Evolutionary conservation across 2,888 invertebrate genomes (phyloP).

Genomic region (Liposcelis brunnea): DNA sequence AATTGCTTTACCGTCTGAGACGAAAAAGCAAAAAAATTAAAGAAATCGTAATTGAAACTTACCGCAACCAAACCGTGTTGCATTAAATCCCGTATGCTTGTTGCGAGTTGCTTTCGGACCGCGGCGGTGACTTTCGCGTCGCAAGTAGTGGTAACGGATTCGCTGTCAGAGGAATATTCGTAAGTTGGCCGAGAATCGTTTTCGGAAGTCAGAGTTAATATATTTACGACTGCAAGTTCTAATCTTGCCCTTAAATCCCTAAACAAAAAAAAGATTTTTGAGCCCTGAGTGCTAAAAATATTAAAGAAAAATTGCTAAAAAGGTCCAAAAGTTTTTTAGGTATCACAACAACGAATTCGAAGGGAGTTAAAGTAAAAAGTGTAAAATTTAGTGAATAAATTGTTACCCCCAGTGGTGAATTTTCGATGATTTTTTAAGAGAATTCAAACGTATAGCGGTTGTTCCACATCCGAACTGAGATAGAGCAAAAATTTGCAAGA

Average conservation of each 20-base stretch:
- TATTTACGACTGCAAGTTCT: conserved; percentile 60
- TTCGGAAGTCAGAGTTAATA: conserved; percentile 43
- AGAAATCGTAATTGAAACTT: conserved; percentile 25
- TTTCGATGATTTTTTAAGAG: conserved; percentile 65
- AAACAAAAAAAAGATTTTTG: no score
- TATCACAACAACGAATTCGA: no score
- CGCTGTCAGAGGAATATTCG: conserved; percentile 42
- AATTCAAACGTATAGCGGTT: conserved; percentile 52
- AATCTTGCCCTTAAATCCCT: conserved; percentile 81
- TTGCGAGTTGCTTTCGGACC: conserved; percentile 79
- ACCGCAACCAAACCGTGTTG: conserved; percentile 74
- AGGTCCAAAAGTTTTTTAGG: no score
- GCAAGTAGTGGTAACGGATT: conserved; percentile 33
- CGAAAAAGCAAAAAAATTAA: background rate
- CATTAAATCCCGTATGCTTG: conserved; percentile 79
- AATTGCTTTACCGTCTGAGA: background rate
- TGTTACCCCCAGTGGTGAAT: conserved; percentile 88
- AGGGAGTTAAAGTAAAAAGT: no score
- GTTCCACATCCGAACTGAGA: conserved; percentile 83
- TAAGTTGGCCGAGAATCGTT: conserved; percentile 32
- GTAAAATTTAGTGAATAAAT: no score
- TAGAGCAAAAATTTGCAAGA: conserved; percentile 83
- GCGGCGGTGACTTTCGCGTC: conserved; percentile 72
- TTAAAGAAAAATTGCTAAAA: no score
- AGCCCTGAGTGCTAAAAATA: no score